Conservation (phyloP, 2,888 invertebrate species). For the Trachelus tabidus region DNA sequence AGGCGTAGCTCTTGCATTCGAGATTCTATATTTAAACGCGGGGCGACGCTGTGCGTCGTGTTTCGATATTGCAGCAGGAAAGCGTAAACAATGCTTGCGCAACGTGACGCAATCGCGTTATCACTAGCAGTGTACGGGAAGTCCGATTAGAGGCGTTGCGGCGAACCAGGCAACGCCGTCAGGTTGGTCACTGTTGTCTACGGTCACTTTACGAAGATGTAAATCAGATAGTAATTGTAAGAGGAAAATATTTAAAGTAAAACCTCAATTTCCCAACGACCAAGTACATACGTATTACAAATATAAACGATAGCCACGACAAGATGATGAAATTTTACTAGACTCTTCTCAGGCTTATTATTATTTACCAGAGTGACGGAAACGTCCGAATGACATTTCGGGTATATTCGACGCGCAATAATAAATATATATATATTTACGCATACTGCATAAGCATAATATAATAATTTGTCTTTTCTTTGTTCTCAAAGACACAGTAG, state of each 20-base stretch:
- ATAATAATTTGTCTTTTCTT: too few relatives aligned
- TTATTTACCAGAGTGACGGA: too few relatives aligned
- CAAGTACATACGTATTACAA: too few relatives aligned
- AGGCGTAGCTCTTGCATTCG: background rate
- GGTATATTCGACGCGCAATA: too few relatives aligned
- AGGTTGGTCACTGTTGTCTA: background rate
- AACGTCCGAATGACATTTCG: too few relatives aligned
- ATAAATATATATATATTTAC: background rate
- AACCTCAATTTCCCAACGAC: background rate
- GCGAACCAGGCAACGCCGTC: background rate
- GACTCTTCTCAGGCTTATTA: background rate
- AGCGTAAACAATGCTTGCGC: conserved; percentile 44
- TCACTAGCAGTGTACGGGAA: conserved; percentile 25
- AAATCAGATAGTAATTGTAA: background rate
- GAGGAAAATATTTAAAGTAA: background rate
- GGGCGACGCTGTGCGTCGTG: background rate
- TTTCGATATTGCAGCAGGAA: conserved; percentile 31
- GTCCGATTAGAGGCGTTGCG: background rate
- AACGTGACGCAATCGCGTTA: conserved; percentile 43
- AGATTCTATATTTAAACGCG: background rate
- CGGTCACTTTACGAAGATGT: background rate
- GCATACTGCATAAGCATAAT: too few relatives aligned
- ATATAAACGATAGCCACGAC: too few relatives aligned
- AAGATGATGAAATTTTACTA: background rate
- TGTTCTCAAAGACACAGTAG: too few relatives aligned